Base-by-base conservation (phyloP, 2,113 vertebrate genomes). In the Hipposideros armiger region DNA sequence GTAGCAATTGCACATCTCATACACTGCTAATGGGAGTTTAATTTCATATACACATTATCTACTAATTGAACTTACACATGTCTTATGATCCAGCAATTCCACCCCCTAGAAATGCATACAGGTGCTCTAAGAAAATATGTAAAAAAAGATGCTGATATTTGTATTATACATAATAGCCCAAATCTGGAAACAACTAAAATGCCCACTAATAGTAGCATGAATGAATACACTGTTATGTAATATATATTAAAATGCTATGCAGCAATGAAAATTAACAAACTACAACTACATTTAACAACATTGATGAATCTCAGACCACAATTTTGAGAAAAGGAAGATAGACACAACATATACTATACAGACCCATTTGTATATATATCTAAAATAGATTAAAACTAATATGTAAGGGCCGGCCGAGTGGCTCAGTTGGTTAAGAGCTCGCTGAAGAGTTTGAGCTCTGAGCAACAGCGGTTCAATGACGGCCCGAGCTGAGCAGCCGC, bases 221-320 rank as follows among this genome's bases (percentile, higher is more conserved):
- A 80, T 84, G 93, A 83, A 64, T 80, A 3, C 2, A 54, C 8
- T 90, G 5, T 40, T 26, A 26, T 40, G 4, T 70, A 56, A 64
- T 91, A 24, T 62, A 84, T 70, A 76, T 24, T 8, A 62, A 82
- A 77, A 32, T 67, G 32, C 40, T 47, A 67, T 60, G 42, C 26
- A 91, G 7, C 47, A 82, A 85, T 52, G n/a, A 78, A 91, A 88
- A 80, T 88, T 83, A 26, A 62, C 9, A 85, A 86, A 56, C 32
- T 22, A 81, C 7, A 56, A 58, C 1, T 56, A 19, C 5, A 58
- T 66, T 87, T 60, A 73, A 11, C 13, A 82, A 30, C 64, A 30
- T 60, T 3, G 20, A 15, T 85, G 40, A 78, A 69, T 54, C 69
- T 69, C 16, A 76, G 2, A 74, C 2, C 42, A 84, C 24, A 54